Evolutionary conservation across 2,113 vertebrate species (phyloP).

Genomic region (human (Homo sapiens)): DNA sequence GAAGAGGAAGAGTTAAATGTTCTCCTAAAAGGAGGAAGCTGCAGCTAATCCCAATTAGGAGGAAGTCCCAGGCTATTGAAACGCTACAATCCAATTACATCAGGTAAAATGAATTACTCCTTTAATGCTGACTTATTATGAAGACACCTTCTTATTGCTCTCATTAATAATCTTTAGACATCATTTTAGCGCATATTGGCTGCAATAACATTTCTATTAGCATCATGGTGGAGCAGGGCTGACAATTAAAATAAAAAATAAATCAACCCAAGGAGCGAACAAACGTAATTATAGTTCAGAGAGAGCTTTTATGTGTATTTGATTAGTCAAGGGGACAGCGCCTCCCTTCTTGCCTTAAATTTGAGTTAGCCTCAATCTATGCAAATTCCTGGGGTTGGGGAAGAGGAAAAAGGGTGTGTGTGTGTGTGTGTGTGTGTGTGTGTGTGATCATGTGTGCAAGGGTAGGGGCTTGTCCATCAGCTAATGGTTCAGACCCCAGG

Average conservation of each 20-base stretch:
- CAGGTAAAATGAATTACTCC: conserved; percentile 91
- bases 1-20: conserved; percentile 86
- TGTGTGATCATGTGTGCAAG: too few species aligned
- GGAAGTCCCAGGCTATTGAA: conserved; percentile 89
- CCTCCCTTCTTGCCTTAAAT: conserved; percentile 82
- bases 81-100: conserved; percentile 92
- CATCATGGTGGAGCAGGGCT: conserved; percentile 85
- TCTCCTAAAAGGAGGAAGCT: conserved; percentile 85
- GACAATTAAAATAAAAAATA: conserved; percentile 91
- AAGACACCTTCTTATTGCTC: conserved; percentile 95
- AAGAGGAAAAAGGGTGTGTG: background rate
- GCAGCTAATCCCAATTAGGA: conserved; percentile 89
- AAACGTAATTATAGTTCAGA: conserved; percentile 87
- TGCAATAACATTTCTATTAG: conserved; percentile 93
- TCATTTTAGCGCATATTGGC: conserved; percentile 90
- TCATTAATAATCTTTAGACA: conserved; percentile 98
- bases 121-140: conserved; percentile 95
- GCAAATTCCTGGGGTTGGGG: background rate
- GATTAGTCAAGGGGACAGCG: conserved; percentile 85
- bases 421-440: background rate
- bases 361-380: conserved; percentile 22
- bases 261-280: conserved; percentile 86
- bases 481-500: background rate
- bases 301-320: conserved; percentile 90
- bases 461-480: background rate